These are phyloP conservation scores for Varanus salvator DNA, from an alignment of 2,113 vertebrate species.

Conservation along the genomic window DNA sequence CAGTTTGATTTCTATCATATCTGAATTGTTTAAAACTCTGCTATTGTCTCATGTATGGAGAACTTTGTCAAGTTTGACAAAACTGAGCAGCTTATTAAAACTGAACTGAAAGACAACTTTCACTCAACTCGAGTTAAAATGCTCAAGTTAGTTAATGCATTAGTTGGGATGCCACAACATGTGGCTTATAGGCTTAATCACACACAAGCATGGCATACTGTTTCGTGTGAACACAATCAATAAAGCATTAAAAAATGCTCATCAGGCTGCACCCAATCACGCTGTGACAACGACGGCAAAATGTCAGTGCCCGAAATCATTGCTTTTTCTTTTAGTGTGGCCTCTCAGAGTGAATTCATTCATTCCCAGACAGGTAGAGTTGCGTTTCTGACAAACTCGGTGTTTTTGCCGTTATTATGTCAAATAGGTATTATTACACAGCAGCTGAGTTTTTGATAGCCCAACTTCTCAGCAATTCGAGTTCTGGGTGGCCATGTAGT, in stretches of 20 bases:
- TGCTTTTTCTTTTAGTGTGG: conserved; percentile 35
- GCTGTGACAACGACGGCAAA: background rate
- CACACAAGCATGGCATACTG: too few relatives aligned
- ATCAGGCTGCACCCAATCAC: background rate
- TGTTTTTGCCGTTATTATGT: conserved; percentile 55
- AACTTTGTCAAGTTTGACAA: too few relatives aligned
- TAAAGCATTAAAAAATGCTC: too few relatives aligned
- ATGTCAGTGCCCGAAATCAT: conserved; percentile 40
- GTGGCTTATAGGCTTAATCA: too few relatives aligned
- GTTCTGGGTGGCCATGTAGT: conserved; percentile 69
- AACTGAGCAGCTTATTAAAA: too few relatives aligned
- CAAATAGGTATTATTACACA: conserved; percentile 64
- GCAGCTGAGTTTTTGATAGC: conserved; percentile 67
- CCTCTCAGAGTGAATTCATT: conserved; percentile 24
- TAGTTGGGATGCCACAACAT: too few relatives aligned
- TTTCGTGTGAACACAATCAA: too few relatives aligned
- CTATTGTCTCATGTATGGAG: too few relatives aligned
- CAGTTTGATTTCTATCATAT: too few relatives aligned
- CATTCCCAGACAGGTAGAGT: conserved; percentile 44
- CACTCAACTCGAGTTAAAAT: too few relatives aligned
- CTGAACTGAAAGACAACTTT: too few relatives aligned
- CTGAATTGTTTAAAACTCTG: too few relatives aligned
- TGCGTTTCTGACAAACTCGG: conserved; percentile 59
- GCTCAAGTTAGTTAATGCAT: background rate
- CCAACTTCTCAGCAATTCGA: conserved; percentile 44